Percentiles rank a stretch among this genome's conserved stretches.
Evolutionary conservation across 2,888 invertebrate genomes (phyloP).

Genomic region (Ganaspis brasiliensis): DNA sequence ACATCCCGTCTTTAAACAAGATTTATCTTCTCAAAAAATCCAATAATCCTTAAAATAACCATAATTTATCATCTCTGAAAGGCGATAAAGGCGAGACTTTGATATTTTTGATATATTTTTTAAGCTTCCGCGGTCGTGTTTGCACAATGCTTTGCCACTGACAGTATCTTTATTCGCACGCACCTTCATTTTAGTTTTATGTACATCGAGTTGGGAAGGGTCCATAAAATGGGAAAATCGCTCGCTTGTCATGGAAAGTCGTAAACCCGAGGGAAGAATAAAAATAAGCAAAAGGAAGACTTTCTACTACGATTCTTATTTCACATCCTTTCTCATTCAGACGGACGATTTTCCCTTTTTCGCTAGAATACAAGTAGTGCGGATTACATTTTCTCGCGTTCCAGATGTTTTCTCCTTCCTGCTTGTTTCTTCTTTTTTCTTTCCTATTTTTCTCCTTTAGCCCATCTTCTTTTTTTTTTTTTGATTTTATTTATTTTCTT

Average conservation of each 20-base stretch:
- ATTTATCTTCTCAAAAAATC: not conserved
- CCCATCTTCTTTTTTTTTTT: not conserved
- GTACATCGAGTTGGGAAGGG: slow-evolving; percentile 7
- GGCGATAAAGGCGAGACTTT: not conserved
- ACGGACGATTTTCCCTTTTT: slow-evolving; percentile 30
- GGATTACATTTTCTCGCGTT: slow-evolving; percentile 29
- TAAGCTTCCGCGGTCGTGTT: slow-evolving; percentile 65
- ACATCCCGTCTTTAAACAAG: not conserved
- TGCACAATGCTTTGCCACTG: slow-evolving; percentile 75
- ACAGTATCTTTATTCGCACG: slow-evolving; percentile 59
- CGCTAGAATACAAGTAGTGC: slow-evolving; percentile 1
- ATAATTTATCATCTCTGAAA: not conserved
- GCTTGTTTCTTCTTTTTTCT: slow-evolving; percentile 4
- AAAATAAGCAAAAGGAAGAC: slow-evolving; percentile 21
- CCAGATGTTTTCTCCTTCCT: slow-evolving; percentile 48
- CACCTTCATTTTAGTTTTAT: slow-evolving; percentile 34
- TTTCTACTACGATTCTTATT: slow-evolving; percentile 2
- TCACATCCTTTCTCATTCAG: not conserved
- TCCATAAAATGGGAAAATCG: slow-evolving; percentile 28
- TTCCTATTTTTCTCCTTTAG: not conserved
- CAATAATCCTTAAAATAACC: not conserved
- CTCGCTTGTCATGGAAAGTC: slow-evolving; percentile 2
- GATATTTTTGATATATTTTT: not conserved
- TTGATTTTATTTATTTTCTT: slow-evolving; percentile 10
- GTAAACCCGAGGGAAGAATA: not conserved